Conservation (phyloP, 2,888 invertebrate species). For the Aspidiotus destructor region DNA sequence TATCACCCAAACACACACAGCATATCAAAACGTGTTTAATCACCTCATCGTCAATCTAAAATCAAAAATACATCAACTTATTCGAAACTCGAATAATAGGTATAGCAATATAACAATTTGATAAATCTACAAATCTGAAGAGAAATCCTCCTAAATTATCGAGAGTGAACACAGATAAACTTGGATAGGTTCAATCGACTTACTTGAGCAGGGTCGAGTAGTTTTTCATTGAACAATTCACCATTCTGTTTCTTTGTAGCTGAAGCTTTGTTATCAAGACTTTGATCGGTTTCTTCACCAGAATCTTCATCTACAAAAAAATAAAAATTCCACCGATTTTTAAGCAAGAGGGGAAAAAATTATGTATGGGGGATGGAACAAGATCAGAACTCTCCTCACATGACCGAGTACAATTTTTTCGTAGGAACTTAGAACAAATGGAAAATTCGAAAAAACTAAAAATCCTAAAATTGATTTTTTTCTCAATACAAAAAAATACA, state of each 20-base stretch:
- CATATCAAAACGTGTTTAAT: slow-evolving; percentile 64
- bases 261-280: slow-evolving; percentile 16
- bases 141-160: too few relatives aligned
- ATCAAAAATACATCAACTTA: neutral
- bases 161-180: neutral
- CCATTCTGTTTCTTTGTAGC: neutral
- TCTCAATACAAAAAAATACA: too few relatives aligned
- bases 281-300: slow-evolving; percentile 16
- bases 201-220: neutral
- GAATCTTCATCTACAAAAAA: slow-evolving; percentile 10
- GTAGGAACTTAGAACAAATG: too few relatives aligned
- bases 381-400: too few relatives aligned
- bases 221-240: neutral
- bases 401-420: too few relatives aligned
- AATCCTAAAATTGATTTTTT: too few relatives aligned
- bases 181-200: too few relatives aligned
- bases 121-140: too few relatives aligned
- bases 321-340: neutral
- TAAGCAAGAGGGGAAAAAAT: neutral
- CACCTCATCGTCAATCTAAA: slow-evolving; percentile 33
- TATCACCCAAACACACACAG: slow-evolving; percentile 84
- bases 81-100: neutral
- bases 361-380: too few relatives aligned
- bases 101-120: neutral
- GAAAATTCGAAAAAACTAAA: too few relatives aligned